Evolutionary conservation across 2,113 vertebrate species (phyloP), one percentile per base, ranked within the genome.

Genomic region (Antechinus flavipes): DNA sequence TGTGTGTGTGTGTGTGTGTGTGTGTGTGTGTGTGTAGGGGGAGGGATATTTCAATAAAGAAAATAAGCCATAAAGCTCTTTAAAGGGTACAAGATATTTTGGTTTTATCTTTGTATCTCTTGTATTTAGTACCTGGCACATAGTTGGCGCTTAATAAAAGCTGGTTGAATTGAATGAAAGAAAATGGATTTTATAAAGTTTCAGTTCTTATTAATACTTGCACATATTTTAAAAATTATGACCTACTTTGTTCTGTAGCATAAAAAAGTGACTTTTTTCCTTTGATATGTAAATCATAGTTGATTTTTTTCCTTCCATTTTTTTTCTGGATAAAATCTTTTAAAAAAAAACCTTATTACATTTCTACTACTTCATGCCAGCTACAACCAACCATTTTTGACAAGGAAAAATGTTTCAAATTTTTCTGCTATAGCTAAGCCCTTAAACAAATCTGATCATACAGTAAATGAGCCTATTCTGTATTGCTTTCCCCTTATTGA

Each of bases 341-440:
- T 93, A 35, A 96, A 90, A 84, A 56, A 89, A 56, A 9, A 12
- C 46, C 12, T 55, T 93, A 8, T 55, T 30, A 22, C 91, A 49
- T 61, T 84, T 22, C n/a, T 19, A 8, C 16, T 84, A 42, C n/a
- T 84, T 84, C 68, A 68, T 11, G 0, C 90, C 94, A 91, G 53
- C 52, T 91, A 26, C 94, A 92, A 22, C 90, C 35, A 90, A 2
- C 92, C 30, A 76, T 94, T 94, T 95, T 19, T 10, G 94, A n/a
- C 8, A 92, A 91, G 94, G 68, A 42, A 84, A 68, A 68, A 84
- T 84, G n/a, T 19, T 23, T 94, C 58, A 46, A 47, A n/a, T n/a
- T 16, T 42, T 84, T 5, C 55, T 58, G 2, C 56, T 96, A 35
- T 5, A 93, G 56, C 61, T 91, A 26, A 92, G 93, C 52, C 52